A percentile compares a stretch with the other conserved stretches of the same genome.
Evolutionary conservation across 92 coral and sea anemone species (phyloP).

Genomic region (Anthopleura xanthogrammica): DNA sequence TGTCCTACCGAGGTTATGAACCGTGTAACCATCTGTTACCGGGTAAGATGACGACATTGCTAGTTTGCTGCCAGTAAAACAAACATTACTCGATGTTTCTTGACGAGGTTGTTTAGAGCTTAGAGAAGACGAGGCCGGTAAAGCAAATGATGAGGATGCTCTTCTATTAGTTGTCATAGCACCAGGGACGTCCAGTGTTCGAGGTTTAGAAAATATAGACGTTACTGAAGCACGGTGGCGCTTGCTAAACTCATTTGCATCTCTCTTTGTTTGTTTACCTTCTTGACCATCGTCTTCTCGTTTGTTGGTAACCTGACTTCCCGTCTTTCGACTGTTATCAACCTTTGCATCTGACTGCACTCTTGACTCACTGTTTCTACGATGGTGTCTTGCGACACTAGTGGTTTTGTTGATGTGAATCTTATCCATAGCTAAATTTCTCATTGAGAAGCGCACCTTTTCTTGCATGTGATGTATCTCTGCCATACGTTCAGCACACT

Average conservation of each 20-base stretch:
- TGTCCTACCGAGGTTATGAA: not conserved
- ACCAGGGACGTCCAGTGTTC: not conserved
- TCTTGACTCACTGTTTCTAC: not conserved
- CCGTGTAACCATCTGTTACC: not conserved
- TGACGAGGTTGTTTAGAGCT: not conserved
- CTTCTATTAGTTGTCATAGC: not conserved
- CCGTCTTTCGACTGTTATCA: not conserved
- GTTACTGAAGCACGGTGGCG: not conserved
- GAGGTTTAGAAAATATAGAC: not conserved
- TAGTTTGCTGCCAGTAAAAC: not conserved
- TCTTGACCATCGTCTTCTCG: not conserved
- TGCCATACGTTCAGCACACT: conserved; percentile 71
- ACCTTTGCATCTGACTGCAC: not conserved
- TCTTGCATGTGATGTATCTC: conserved; percentile 82
- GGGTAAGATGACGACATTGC: not conserved
- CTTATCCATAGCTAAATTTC: conserved; percentile 65
- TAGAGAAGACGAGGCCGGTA: not conserved
- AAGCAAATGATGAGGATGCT: not conserved
- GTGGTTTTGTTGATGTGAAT: conserved; percentile 18
- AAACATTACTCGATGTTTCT: not conserved
- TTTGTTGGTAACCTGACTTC: not conserved
- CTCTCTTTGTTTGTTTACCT: not conserved
- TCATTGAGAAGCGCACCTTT: conserved; percentile 73
- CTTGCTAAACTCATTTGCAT: not conserved
- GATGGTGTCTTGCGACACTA: not conserved